These are phyloP conservation scores for Myotis yumanensis DNA, from an alignment of 2,113 vertebrate genomes.

Conservation along the genomic window DNA sequence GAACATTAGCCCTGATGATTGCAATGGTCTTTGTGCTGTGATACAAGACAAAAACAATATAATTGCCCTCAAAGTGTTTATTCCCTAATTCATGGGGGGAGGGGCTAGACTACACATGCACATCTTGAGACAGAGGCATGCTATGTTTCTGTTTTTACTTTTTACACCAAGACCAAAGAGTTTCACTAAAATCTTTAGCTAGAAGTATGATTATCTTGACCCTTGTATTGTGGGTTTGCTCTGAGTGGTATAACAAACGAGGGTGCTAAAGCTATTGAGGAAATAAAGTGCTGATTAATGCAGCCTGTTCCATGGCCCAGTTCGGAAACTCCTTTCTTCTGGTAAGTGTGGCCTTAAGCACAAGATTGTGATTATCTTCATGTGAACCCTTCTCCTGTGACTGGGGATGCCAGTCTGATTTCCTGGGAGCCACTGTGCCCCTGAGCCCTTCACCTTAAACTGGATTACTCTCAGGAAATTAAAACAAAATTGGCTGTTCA, in stretches of 20 bases:
- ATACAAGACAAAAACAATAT: background rate
- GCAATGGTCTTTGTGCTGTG: background rate
- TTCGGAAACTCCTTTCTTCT: background rate
- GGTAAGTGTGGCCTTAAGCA: background rate
- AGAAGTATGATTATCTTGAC: background rate
- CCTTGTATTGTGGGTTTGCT: background rate
- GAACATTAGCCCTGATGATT: background rate
- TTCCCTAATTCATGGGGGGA: background rate
- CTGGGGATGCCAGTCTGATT: background rate
- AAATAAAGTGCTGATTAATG: background rate
- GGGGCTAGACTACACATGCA: background rate
- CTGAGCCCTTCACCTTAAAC: background rate
- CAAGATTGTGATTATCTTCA: background rate
- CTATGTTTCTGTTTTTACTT: background rate
- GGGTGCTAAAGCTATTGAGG: background rate
- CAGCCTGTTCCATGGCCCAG: background rate
- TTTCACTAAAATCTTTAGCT: background rate
- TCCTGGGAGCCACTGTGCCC: background rate
- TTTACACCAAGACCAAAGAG: background rate
- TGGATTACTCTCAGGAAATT: conserved; percentile 44
- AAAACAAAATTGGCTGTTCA: background rate
- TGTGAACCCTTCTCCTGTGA: background rate
- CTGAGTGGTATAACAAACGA: background rate
- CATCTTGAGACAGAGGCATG: background rate
- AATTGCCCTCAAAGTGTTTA: background rate